Evolutionary conservation across 2,797 vertebrate genomes (phyloP).

Genomic region (Muscicapa striata): DNA sequence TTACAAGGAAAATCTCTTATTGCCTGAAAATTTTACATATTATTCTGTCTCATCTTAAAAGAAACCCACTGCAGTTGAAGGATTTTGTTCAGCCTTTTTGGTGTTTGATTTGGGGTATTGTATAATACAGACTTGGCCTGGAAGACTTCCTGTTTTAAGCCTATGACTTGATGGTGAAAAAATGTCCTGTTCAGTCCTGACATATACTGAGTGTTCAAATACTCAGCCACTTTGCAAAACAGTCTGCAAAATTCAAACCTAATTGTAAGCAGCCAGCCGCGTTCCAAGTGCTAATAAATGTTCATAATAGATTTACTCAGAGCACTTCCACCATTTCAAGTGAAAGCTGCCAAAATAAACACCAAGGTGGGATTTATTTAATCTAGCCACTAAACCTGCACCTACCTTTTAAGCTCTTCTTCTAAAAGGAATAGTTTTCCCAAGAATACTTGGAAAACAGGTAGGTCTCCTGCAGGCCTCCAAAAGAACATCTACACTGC

Average conservation of each 20-base stretch:
- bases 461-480: not conserved
- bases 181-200: slow-evolving; percentile 5
- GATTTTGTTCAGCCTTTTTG: not conserved
- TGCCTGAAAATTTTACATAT: not conserved
- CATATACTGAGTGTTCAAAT: not conserved
- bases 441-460: not conserved
- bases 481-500: not conserved
- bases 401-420: not conserved
- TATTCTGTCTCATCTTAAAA: not conserved
- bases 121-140: slow-evolving; percentile 4
- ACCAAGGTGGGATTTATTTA: not conserved
- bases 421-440: not conserved
- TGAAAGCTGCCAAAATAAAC: not conserved
- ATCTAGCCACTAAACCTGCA: not conserved
- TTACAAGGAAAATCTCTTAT: not conserved
- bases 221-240: not conserved
- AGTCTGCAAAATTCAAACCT: not conserved
- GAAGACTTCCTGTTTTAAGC: not conserved
- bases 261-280: not conserved
- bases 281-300: not conserved
- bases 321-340: not conserved
- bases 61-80: not conserved
- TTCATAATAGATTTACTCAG: not conserved
- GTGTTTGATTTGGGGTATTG: not conserved
- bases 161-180: slow-evolving; percentile 36